Evolutionary conservation across 1,140 invertebrate species (phyloP).

Genomic region (Dermatophagoides farinae): DNA sequence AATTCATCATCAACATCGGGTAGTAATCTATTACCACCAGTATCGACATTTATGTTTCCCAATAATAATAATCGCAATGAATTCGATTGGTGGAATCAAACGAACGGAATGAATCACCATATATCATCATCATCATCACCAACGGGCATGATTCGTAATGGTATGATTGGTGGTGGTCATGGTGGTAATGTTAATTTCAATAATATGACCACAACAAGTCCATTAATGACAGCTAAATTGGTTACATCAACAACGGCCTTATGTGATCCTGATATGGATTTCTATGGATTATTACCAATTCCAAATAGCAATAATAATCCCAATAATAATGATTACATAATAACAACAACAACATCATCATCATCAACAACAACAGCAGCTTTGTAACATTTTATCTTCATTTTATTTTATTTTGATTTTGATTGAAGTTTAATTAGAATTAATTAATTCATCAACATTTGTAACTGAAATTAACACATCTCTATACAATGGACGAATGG

Average conservation of each 20-base stretch:
- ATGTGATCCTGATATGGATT: background rate
- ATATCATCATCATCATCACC: background rate
- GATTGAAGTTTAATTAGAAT: no score
- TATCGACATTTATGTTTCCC: constrained; percentile 13
- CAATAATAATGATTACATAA: no score
- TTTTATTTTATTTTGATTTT: no score
- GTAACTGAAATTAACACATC: no score
- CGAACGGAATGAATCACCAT: background rate
- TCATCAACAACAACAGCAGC: background rate
- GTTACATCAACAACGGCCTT: background rate
- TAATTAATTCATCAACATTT: no score
- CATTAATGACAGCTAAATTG: constrained; percentile 1
- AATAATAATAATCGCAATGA: constrained; percentile 4
- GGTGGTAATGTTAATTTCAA: no score
- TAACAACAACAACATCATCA: background rate
- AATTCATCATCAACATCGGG: background rate
- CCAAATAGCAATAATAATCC: no score
- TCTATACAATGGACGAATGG: no score
- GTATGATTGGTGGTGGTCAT: no score
- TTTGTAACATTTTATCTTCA: background rate
- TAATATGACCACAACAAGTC: background rate
- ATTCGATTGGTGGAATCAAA: constrained; percentile 6
- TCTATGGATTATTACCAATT: background rate
- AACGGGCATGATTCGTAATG: background rate
- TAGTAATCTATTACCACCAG: constrained; percentile 13